Evolutionary conservation across 1,140 invertebrate species (phyloP).

Genomic region (Cyclargus thomasi): DNA sequence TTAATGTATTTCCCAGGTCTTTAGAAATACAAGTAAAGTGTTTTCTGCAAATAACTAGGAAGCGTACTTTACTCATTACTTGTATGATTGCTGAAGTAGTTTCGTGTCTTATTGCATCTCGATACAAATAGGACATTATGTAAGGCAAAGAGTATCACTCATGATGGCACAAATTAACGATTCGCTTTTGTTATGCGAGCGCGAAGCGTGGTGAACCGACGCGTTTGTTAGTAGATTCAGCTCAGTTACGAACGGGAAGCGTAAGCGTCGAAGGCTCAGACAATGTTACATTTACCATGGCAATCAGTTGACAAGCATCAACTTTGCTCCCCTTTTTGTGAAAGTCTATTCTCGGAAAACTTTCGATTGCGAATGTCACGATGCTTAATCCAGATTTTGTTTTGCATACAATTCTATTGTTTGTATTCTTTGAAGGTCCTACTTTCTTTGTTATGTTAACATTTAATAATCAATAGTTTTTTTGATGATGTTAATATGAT

Average conservation of each 20-base stretch:
- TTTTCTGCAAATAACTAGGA: conserved; percentile 8
- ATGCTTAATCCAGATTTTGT: conserved; percentile 47
- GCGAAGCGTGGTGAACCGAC: background rate
- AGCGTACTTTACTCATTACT: background rate
- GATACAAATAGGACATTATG: conserved; percentile 13
- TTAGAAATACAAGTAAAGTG: background rate
- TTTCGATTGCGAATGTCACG: conserved; percentile 65
- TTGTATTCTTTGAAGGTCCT: background rate
- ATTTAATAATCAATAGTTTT: background rate
- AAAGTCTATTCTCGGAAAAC: conserved; percentile 66
- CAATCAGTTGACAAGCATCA: conserved; percentile 57
- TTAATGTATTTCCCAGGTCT: background rate
- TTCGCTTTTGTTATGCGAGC: conserved; percentile 16
- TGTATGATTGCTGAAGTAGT: conserved; percentile 6
- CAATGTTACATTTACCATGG: conserved; percentile 59
- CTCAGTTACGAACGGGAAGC: conserved; percentile 1
- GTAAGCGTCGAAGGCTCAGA: conserved; percentile 29
- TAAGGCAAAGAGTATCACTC: conserved; percentile 10
- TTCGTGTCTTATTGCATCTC: conserved; percentile 12
- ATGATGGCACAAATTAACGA: conserved; percentile 17
- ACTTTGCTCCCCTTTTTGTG: conserved; percentile 60
- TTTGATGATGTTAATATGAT: background rate
- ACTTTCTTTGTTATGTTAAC: background rate
- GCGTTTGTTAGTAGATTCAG: background rate
- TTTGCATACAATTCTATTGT: conserved; percentile 1